Base-by-base conservation (phyloP, 2,888 invertebrate species). In the Tachina lurida region DNA sequence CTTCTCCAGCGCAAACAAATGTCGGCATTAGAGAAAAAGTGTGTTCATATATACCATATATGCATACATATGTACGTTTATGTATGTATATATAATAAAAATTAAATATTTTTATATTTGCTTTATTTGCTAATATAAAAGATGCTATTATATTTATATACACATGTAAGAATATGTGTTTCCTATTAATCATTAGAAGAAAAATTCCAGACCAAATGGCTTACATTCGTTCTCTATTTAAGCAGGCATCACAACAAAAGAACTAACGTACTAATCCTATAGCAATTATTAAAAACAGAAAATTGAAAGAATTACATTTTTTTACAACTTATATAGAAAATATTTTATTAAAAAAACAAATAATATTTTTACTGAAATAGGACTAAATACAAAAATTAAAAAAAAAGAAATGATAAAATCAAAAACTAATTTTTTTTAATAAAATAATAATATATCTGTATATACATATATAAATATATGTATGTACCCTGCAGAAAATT, bases 191-290 rank as follows among this genome's bases (percentile, higher is more conserved):
- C 74, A 73, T 74, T 76, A n/a, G 49, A 74, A 85, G 77, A 77
- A 81, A 81, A 56, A 68, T 78, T 82, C 68, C 78, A 85, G 78
- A 81, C 81, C 78, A 70, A 84, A 74, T 82, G 85, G 81, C 74
- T 81, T 85, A 75, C 70, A 79, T 70, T 79, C 54, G 22, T 63
- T 56, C 52, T 52, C 39, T 45, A 70, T 70, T 31, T 54, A 81
- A 54, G 15, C 45, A 77, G 71, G 17, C 60, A 79, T 54, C n/a
- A 31, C 41, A 54, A 62, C 67, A 39, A 39, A 67, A 67, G 58
- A 77, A 49, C 5, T 22, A 68, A 49, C 5, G 13, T n/a, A 5
- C 63, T 47, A 65, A 49, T 12, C 12, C 49, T 58, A 15, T 77
- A 31, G 5, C 15, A 19, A 13, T 39, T 12, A 47, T 10, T 63